Evolutionary conservation across 2,888 invertebrate genomes (phyloP).

Genomic region (Lamellibrachia columna): DNA sequence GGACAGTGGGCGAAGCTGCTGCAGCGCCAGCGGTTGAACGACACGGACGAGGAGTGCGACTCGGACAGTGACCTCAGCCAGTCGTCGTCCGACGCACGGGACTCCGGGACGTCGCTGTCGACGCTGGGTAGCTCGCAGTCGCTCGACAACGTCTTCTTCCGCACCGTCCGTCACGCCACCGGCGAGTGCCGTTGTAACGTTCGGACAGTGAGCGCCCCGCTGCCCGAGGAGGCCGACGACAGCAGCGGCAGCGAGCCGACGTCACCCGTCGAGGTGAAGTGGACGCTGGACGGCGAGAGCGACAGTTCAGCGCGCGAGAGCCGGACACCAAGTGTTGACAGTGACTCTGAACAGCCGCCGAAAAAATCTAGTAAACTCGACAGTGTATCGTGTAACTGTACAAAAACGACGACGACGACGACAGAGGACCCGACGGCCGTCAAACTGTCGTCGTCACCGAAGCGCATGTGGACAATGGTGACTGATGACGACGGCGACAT

Average conservation of each 20-base stretch:
- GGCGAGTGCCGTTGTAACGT: background rate
- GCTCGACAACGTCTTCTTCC: background rate
- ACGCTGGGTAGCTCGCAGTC: background rate
- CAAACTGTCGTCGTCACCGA: background rate
- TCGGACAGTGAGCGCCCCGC: background rate
- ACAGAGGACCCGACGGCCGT: background rate
- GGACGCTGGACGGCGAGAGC: background rate
- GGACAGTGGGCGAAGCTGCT: background rate
- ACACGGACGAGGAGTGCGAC: background rate
- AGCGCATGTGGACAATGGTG: constrained; percentile 10
- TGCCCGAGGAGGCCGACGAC: background rate
- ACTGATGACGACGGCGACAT: background rate
- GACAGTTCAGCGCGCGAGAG: background rate
- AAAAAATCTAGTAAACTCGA: background rate
- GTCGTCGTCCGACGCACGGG: background rate
- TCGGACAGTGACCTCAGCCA: background rate
- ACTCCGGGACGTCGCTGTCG: background rate
- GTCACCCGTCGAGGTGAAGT: background rate
- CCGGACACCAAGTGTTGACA: background rate
- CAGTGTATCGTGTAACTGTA: background rate
- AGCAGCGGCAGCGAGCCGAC: background rate
- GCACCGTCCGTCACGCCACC: background rate
- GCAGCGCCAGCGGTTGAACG: background rate
- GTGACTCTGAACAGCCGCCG: background rate
- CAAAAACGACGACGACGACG: background rate